phyloP scores from a whole-genome alignment of 2,888 invertebrate species.

The Loripinus fragilis region DNA sequence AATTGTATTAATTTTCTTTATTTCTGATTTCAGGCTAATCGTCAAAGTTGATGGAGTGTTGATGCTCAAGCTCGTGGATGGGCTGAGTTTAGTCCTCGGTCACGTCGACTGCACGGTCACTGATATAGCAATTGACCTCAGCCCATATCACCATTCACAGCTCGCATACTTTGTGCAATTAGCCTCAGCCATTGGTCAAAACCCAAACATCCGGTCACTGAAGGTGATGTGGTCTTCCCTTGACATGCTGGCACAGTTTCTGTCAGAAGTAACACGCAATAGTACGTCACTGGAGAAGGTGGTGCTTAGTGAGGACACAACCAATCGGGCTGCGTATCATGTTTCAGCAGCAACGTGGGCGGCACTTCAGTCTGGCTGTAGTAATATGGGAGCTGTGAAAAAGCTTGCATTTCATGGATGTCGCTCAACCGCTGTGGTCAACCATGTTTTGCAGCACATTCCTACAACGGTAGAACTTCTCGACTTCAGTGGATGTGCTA shows the following conservation, averaged over 20 bases:
- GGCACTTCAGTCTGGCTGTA: conserved; percentile 71
- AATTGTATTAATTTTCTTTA: too few relatives aligned
- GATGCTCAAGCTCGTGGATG: conserved; percentile 59
- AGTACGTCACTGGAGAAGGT: conserved; percentile 61
- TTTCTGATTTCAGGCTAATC: conserved; percentile 48
- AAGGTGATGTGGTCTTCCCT: conserved; percentile 73
- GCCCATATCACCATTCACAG: conserved; percentile 68
- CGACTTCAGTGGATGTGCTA: conserved; percentile 66
- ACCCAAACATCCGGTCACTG: conserved; percentile 61
- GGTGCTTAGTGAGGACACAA: conserved; percentile 58
- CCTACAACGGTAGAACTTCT: conserved; percentile 67
- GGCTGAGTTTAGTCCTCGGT: conserved; percentile 59
- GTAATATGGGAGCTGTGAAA: conserved; percentile 66
- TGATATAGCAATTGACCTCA: conserved; percentile 73
- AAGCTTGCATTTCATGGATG: conserved; percentile 70
- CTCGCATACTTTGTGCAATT: conserved; percentile 61
- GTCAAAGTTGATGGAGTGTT: conserved; percentile 66
- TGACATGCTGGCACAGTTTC: conserved; percentile 72
- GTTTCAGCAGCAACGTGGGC: conserved; percentile 76
- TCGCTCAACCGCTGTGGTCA: conserved; percentile 67
- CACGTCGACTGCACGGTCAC: conserved; percentile 55
- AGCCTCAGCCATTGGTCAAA: conserved; percentile 66
- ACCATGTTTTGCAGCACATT: conserved; percentile 75
- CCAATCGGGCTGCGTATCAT: conserved; percentile 45
- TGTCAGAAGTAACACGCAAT: conserved; percentile 61